Conservation (phyloP, 2,888 invertebrate species). For the Dasysyrphus tricinctus region DNA sequence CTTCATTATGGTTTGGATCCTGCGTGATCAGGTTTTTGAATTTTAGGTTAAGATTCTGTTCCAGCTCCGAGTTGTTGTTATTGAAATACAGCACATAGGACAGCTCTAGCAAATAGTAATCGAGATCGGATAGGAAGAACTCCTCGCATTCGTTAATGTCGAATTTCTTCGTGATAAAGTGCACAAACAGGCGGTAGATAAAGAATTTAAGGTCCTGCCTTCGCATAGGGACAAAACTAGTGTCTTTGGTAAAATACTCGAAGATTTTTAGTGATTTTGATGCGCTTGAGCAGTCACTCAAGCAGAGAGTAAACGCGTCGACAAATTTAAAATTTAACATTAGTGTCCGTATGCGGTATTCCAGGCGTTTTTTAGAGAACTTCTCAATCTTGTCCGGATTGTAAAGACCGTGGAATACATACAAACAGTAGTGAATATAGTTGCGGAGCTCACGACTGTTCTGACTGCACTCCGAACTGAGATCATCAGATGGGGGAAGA, state of each 20-base stretch:
- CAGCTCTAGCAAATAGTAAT: conserved; percentile 82
- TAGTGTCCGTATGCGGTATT: conserved; percentile 82
- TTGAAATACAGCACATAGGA: conserved; percentile 83
- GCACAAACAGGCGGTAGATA: conserved; percentile 82
- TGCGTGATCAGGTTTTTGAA: conserved; percentile 80
- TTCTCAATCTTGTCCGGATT: conserved; percentile 82
- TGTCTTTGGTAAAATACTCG: conserved; percentile 83
- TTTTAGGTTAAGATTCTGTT: conserved; percentile 82
- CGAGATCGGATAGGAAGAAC: conserved; percentile 82
- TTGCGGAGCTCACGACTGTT: conserved; percentile 78
- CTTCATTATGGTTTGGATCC: conserved; percentile 77
- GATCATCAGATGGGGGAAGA: conserved; percentile 77
- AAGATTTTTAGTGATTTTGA: conserved; percentile 82
- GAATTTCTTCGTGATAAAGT: conserved; percentile 81
- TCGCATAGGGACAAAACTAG: conserved; percentile 82
- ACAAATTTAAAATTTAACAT: conserved; percentile 83
- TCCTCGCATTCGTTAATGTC: conserved; percentile 82
- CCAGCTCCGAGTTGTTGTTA: conserved; percentile 82
- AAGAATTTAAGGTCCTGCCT: conserved; percentile 82
- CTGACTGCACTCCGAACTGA: conserved; percentile 75
- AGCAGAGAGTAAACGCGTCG: conserved; percentile 82
- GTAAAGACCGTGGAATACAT: conserved; percentile 83
- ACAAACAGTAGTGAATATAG: conserved; percentile 83
- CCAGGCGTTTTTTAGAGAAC: conserved; percentile 80
- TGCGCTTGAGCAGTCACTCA: conserved; percentile 80